phyloP scores from a whole-genome alignment of 2,888 invertebrate species.

The Luperina testacea region DNA sequence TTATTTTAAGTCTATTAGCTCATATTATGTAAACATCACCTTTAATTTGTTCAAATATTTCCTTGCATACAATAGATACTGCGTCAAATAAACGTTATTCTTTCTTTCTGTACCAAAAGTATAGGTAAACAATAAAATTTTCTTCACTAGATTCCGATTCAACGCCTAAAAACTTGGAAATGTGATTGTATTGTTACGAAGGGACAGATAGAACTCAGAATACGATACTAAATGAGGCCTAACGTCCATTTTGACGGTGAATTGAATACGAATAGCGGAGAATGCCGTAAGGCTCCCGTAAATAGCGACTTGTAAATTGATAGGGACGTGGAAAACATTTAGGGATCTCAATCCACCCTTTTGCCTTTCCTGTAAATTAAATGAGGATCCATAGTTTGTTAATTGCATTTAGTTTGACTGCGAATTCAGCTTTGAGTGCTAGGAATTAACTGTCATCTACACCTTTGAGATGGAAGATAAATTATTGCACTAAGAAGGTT shows the following conservation, averaged over 20 bases:
- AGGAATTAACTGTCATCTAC: background rate
- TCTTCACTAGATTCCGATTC: slow-evolving; percentile 24
- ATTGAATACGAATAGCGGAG: slow-evolving; percentile 86
- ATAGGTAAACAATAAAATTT: slow-evolving; percentile 3
- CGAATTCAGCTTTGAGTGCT: background rate
- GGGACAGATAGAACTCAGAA: slow-evolving; percentile 68
- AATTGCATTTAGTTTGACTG: slow-evolving; percentile 15
- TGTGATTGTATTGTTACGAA: slow-evolving; percentile 49
- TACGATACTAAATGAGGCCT: slow-evolving; percentile 81
- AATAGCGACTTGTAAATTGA: slow-evolving; percentile 87
- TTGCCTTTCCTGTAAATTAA: slow-evolving; percentile 86
- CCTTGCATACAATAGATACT: background rate
- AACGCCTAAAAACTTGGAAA: slow-evolving; percentile 39
- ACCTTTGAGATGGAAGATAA: background rate
- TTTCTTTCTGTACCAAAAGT: background rate
- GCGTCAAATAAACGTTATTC: background rate
- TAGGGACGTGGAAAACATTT: slow-evolving; percentile 78
- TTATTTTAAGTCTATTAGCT: too few relatives aligned
- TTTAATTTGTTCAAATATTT: background rate
- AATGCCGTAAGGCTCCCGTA: slow-evolving; percentile 77
- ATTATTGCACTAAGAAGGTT: background rate
- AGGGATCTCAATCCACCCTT: slow-evolving; percentile 83
- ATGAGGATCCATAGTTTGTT: slow-evolving; percentile 74
- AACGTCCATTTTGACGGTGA: slow-evolving; percentile 85
- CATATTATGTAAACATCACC: too few relatives aligned